These are phyloP conservation scores for Brienomyrus longianalis DNA, from an alignment of 2,113 vertebrate genomes.

Conservation along the genomic window DNA sequence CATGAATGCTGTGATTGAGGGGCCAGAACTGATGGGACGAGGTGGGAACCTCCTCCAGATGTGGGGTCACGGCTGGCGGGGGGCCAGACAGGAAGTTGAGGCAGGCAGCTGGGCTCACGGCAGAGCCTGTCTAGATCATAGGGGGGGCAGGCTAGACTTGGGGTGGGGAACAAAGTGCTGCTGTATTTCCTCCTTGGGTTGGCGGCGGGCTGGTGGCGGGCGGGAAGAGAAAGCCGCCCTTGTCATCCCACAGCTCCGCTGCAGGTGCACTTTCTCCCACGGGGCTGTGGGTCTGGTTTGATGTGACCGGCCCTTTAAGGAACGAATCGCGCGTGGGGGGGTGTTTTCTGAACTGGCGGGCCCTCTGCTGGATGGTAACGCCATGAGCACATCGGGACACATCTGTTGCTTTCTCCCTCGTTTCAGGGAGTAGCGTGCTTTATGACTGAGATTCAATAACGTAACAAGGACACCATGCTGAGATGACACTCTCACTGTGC, in stretches of 20 bases:
- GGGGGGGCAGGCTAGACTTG: slow-evolving; percentile 15
- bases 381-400: background rate
- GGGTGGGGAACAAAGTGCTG: slow-evolving; percentile 36
- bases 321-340: background rate
- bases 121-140: background rate
- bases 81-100: slow-evolving; percentile 51
- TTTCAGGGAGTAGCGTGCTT: background rate
- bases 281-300: background rate
- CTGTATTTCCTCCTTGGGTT: background rate
- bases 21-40: background rate
- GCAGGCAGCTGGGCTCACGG: slow-evolving; percentile 33
- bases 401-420: background rate
- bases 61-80: slow-evolving; percentile 47
- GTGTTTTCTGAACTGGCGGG: background rate
- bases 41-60: slow-evolving; percentile 35
- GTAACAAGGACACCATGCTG: background rate
- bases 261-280: background rate
- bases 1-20: slow-evolving; percentile 24
- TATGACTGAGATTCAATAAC: background rate
- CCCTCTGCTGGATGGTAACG: background rate
- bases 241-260: background rate
- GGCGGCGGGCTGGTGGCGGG: background rate
- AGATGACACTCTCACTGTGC: background rate
- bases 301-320: background rate
- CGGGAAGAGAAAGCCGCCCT: background rate